Evolutionary conservation across 2,797 vertebrate species (phyloP).

Genomic region (Carapus acus): DNA sequence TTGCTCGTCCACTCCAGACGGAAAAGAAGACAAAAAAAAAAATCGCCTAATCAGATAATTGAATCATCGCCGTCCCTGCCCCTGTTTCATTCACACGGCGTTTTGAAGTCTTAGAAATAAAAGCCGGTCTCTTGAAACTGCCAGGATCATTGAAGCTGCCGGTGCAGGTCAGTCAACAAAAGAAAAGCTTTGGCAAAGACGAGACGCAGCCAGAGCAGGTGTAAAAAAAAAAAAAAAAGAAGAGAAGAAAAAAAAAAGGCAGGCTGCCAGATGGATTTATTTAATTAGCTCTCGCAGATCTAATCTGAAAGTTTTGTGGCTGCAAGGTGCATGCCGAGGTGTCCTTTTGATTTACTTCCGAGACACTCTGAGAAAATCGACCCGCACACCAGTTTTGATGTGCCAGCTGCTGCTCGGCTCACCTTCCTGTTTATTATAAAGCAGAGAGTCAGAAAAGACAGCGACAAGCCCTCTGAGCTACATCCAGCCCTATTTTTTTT

Average conservation of each 20-base stretch:
- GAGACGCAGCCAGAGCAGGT: neutral
- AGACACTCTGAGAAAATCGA: constrained; percentile 11
- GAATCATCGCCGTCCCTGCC: constrained; percentile 21
- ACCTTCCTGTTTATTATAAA: constrained; percentile 1
- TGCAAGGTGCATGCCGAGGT: constrained; percentile 19
- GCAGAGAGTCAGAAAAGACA: too few relatives aligned
- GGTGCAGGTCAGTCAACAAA: constrained; percentile 23
- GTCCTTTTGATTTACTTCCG: constrained; percentile 23
- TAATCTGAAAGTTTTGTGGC: constrained; percentile 19
- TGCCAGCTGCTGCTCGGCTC: constrained; percentile 10
- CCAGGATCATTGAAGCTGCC: constrained; percentile 2
- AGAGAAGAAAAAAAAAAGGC: too few relatives aligned
- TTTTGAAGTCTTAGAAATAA: constrained; percentile 25
- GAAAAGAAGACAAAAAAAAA: neutral
- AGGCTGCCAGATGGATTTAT: constrained; percentile 19
- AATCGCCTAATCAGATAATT: constrained; percentile 41
- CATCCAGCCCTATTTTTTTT: too few relatives aligned
- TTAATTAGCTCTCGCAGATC: constrained; percentile 30
- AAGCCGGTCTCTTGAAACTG: constrained; percentile 10
- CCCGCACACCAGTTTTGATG: constrained; percentile 5
- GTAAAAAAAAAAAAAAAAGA: too few relatives aligned
- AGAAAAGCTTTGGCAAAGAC: constrained; percentile 22
- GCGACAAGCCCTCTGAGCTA: too few relatives aligned
- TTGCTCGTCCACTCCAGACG: too few relatives aligned
- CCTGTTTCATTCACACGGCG: constrained; percentile 19